Evolutionary conservation across 1,140 invertebrate species (phyloP), one percentile per base, ranked within the genome.

Genomic region (Neomicropteryx cornuta): DNA sequence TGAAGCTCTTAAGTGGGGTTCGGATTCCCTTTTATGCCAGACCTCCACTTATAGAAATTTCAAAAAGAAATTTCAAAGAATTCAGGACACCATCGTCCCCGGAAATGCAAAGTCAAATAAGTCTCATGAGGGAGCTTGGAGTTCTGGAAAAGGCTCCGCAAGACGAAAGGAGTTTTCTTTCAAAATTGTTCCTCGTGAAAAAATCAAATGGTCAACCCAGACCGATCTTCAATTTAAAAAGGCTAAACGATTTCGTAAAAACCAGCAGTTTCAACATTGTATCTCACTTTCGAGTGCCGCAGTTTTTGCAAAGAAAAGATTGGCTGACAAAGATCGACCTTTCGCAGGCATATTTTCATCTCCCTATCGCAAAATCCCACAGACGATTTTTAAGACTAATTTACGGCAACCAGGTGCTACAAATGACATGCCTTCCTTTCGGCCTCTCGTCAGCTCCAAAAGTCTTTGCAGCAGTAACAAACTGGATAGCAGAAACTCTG

Each of bases 281-380:
- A 44, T 44, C 27, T 28, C 46, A 50, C 22, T 50, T 48, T 31
- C 36, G 43, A 17, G 42, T 53, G 17, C 47, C 48, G 16, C 17
- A 11, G 0, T 53, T 53, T 20, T 30, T 51, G 16, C 49, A 53
- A 29, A 18, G 37, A 5, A 33, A 42, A 33, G 55, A 58, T 33
- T 56, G 50, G 48, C 46, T 58, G 51, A 43, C 37, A 1, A 48
- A 49, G 19, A 23, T 62, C 19, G 53, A 58, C 32, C 44, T 49
- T 38, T 35, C 43, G 24, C 34, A 47, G 13, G 45, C 39, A 2
- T 47, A 61, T 41, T 73, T 72, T 48, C 49, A 69, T 37, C 19
- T 47, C 11, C 45, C 45, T 3, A 36, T 47, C 2, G 21, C 4
- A 3, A 17, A 41, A 5, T 3, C 27, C 14, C 42, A 46, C 27